Conservation (phyloP, 1,140 invertebrate species). For the Lithobius niger region DNA sequence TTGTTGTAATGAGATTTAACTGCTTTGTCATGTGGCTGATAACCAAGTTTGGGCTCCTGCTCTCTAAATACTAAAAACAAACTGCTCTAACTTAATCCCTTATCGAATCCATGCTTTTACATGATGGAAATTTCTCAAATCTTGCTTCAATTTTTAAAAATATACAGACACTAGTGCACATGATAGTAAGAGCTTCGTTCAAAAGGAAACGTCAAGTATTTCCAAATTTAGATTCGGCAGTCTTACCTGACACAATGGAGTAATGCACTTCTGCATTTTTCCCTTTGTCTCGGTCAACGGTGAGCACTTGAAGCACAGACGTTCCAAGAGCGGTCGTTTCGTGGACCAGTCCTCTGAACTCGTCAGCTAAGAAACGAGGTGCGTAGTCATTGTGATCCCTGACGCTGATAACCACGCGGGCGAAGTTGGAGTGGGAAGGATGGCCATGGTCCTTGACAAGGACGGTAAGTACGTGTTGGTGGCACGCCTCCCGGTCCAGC, state of each 20-base stretch:
- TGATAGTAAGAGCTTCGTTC: too few species aligned
- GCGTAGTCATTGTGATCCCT: constrained; percentile 80
- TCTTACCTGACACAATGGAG: constrained; percentile 55
- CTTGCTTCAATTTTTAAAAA: too few species aligned
- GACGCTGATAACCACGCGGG: constrained; percentile 63
- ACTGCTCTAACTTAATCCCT: too few species aligned
- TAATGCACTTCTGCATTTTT: constrained; percentile 65
- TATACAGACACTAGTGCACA: too few species aligned
- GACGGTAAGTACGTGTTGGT: constrained; percentile 70
- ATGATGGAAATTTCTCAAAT: too few species aligned
- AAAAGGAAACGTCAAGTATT: too few species aligned
- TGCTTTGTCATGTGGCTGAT: too few species aligned
- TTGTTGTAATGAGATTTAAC: too few species aligned
- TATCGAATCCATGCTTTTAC: too few species aligned
- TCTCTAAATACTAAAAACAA: too few species aligned
- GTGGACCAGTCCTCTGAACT: constrained; percentile 57
- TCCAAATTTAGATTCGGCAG: too few species aligned
- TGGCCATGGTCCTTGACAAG: constrained; percentile 81
- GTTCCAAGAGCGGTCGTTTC: constrained; percentile 59
- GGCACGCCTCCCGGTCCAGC: constrained; percentile 65
- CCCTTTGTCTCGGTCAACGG: constrained; percentile 66
- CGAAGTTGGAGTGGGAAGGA: constrained; percentile 59
- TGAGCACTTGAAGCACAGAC: constrained; percentile 53
- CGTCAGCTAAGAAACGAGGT: constrained; percentile 60
- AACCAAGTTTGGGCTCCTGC: too few species aligned